Percentiles rank a stretch among this genome's conserved stretches.
Evolutionary conservation across 1,140 invertebrate genomes (phyloP).

Genomic region (Trachymyrmex septentrionalis): DNA sequence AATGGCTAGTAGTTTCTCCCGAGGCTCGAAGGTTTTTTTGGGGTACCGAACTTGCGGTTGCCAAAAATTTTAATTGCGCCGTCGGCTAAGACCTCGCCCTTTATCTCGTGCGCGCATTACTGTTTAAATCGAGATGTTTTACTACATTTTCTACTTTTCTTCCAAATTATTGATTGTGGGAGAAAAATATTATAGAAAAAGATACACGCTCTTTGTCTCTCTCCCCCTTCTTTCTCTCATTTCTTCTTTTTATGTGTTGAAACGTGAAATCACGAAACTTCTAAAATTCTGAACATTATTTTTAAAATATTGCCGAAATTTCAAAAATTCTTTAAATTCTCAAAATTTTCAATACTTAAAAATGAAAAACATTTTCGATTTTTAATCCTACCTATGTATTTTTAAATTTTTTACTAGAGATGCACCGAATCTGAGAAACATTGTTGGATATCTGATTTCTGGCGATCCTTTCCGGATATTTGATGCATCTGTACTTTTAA

Average conservation of each 20-base stretch:
- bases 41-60: conserved; percentile 16
- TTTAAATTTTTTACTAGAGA: not conserved
- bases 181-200: conserved; percentile 2
- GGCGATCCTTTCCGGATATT: too few species aligned
- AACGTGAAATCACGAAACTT: not conserved
- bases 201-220: not conserved
- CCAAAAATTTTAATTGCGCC: conserved; percentile 54
- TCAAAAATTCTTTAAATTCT: not conserved
- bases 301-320: not conserved
- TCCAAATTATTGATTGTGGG: not conserved
- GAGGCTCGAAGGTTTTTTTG: conserved; percentile 17
- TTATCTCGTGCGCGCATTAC: conserved; percentile 23
- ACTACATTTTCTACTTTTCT: not conserved
- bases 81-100: not conserved
- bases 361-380: not conserved
- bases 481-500: not conserved
- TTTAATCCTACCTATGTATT: not conserved
- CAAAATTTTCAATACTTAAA: not conserved
- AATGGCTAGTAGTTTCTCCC: conserved; percentile 48
- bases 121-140: conserved; percentile 5
- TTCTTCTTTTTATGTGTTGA: not conserved
- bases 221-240: not conserved
- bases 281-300: not conserved
- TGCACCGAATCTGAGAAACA: too few species aligned
- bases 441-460: too few species aligned